Evolutionary conservation across 2,113 vertebrate species (phyloP).

Genomic region (Paracanthobrama guichenoti): DNA sequence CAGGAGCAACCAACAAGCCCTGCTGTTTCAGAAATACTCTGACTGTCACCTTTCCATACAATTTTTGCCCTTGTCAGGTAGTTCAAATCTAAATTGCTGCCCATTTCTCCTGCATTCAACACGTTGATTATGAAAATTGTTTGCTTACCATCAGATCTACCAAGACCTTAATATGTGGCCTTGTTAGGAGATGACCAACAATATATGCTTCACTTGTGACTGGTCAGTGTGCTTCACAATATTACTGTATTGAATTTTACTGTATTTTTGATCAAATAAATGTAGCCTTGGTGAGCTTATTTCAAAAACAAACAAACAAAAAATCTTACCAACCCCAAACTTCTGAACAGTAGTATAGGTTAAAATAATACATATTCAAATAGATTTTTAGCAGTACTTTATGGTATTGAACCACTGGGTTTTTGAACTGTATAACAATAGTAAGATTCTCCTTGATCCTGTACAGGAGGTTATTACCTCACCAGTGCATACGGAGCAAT

Average conservation of each 20-base stretch:
- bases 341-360: neutral
- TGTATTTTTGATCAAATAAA: neutral
- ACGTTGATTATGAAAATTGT: too few relatives aligned
- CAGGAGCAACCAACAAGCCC: too few relatives aligned
- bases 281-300: neutral
- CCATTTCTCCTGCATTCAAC: too few relatives aligned
- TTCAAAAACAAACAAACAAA: neutral
- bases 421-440: neutral
- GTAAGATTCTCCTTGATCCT: neutral
- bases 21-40: too few relatives aligned
- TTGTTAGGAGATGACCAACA: too few relatives aligned
- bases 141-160: too few relatives aligned
- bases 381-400: neutral
- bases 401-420: neutral
- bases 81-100: too few relatives aligned
- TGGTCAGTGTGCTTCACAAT: neutral
- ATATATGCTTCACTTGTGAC: too few relatives aligned
- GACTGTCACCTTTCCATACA: too few relatives aligned
- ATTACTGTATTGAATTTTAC: neutral
- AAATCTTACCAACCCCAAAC: neutral
- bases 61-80: too few relatives aligned
- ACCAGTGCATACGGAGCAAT: conserved; percentile 93
- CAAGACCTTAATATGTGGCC: too few relatives aligned
- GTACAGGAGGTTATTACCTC: conserved; percentile 91
- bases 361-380: neutral